Evolutionary conservation across 2,888 invertebrate genomes (phyloP), one percentile per base, ranked within the genome.

Genomic region (Drosophila mulleri): DNA sequence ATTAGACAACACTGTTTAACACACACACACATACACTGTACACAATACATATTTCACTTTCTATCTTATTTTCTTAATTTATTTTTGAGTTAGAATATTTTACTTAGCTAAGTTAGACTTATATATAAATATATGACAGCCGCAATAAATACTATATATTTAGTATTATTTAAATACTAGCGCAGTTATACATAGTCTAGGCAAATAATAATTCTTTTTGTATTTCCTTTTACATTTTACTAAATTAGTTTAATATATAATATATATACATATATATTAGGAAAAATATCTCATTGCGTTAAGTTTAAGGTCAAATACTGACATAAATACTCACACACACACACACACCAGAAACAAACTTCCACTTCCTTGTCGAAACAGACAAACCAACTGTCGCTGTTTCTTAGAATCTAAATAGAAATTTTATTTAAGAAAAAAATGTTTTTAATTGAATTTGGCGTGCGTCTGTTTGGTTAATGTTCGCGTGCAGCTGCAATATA

Each of bases 261-360:
- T 14, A 45, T 29, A 29, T 29, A 29, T 29, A 29, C 26, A 39
- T 29, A 26, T n/a, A 59, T 29, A 18, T 7, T 18, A 42, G 18
- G 60, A 60, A 62, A 65, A 58, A 74, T 72, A 58, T 68, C 53
- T 32, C 63, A 75, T 67, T 72, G 77, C 70, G 75, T 73, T 76
- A 88, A 82, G 85, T 85, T 90, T 82, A 88, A 90, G 87, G 89
- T 80, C 83, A 78, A 60, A 66, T 68, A 45, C 59, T 45, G 65
- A 44, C 60, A 37, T 37, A 16, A 16, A 16, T 37, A 65, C 61
- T 64, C n/a, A 12, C 37, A 32, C 42, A 37, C 41, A 6, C 23
- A 47, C 32, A 47, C 39, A 47, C 32, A 47, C 29, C 47, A 0
- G 5, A 18, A 57, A 23, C 11, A 39, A 57, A 57, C 42, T 45